A percentile compares a stretch with the other conserved stretches of the same genome.
These are phyloP conservation scores for Tetanocera ferruginea DNA, from an alignment of 2,888 invertebrate genomes.

Conservation along the genomic window DNA sequence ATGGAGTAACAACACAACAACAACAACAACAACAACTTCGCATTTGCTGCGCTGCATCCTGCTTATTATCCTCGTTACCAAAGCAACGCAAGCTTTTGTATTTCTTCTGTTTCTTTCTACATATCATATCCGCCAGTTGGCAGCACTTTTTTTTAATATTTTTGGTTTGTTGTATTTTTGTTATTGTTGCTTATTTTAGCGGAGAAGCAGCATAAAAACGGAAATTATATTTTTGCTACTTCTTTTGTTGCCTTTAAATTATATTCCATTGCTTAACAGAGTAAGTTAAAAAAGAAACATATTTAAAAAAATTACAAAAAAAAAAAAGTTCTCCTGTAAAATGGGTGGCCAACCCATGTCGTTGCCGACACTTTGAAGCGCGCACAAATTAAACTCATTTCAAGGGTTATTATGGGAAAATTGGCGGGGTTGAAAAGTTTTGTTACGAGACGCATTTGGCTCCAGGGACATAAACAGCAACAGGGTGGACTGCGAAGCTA, in stretches of 20 bases:
- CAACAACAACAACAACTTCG: background rate
- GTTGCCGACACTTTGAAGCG: slow-evolving; percentile 5
- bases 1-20: background rate
- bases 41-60: background rate
- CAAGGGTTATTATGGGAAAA: slow-evolving; percentile 21
- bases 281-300: background rate
- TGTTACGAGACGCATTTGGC: background rate
- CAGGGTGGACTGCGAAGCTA: background rate
- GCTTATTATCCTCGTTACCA: slow-evolving; percentile 11
- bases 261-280: background rate
- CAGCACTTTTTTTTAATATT: background rate
- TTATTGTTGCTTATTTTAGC: background rate
- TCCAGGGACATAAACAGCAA: background rate
- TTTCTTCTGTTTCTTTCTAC: background rate
- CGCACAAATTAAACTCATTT: slow-evolving; percentile 29
- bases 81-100: background rate
- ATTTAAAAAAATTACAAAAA: background rate
- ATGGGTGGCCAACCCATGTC: slow-evolving; percentile 6
- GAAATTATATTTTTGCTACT: slow-evolving; percentile 18
- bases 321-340: background rate
- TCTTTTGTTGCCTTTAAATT: background rate
- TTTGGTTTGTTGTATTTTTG: no score
- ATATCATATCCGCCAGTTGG: background rate
- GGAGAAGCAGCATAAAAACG: slow-evolving; percentile 4
- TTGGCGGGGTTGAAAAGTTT: background rate